A percentile compares a stretch with the other conserved stretches of the same genome.
These are phyloP conservation scores for Saturnia pavonia DNA, from an alignment of 2,888 invertebrate genomes.

Conservation along the genomic window DNA sequence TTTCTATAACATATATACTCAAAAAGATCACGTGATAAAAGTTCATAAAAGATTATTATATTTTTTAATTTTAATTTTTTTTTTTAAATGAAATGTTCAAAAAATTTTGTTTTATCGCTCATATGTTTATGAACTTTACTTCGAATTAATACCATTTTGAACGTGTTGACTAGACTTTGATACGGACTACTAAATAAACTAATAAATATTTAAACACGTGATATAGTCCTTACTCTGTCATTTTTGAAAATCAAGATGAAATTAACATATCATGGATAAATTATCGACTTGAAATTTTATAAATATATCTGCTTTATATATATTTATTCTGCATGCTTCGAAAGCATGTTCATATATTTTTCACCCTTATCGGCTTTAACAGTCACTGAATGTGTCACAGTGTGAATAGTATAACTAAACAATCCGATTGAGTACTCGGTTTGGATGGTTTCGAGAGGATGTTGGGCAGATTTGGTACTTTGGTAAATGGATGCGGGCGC, in stretches of 20 bases:
- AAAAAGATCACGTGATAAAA: too few species aligned
- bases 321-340: too few species aligned
- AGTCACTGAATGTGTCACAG: conserved; percentile 7
- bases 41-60: too few species aligned
- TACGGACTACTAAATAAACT: too few species aligned
- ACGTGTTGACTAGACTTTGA: too few species aligned
- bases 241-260: background rate
- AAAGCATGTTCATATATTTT: background rate
- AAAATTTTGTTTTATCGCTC: too few species aligned
- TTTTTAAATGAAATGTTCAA: too few species aligned
- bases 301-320: background rate
- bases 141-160: too few species aligned
- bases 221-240: background rate
- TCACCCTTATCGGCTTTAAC: conserved; percentile 1
- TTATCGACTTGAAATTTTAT: background rate
- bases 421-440: conserved; percentile 32
- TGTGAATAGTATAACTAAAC: conserved; percentile 21
- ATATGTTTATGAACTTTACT: too few species aligned
- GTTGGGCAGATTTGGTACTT: conserved; percentile 34
- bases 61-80: too few species aligned
- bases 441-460: conserved; percentile 26
- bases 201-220: background rate
- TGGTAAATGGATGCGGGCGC: conserved; percentile 50
- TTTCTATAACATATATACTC: too few species aligned
- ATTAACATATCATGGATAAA: background rate